Percentiles rank a stretch among this genome's conserved stretches.
Evolutionary conservation across 2,888 invertebrate genomes (phyloP).

Genomic region (Platerodrilus igneus): DNA sequence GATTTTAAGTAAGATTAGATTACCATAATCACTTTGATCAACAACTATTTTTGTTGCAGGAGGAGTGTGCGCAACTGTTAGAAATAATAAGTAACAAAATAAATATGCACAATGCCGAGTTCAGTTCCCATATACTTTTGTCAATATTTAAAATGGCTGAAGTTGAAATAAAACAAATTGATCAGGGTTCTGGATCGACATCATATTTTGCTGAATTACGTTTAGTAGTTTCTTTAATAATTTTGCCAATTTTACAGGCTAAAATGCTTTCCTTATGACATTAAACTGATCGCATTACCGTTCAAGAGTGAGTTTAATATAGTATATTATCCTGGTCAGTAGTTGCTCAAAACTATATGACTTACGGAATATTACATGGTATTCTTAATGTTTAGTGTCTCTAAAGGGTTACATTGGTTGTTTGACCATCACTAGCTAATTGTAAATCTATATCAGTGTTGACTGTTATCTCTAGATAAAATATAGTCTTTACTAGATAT

Average conservation of each 20-base stretch:
- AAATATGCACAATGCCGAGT: conserved; percentile 78
- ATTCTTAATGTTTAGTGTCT: no score
- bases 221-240: conserved; percentile 27
- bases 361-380: no score
- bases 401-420: no score
- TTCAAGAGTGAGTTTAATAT: no score
- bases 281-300: no score
- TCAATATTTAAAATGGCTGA: conserved; percentile 92
- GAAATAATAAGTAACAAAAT: conserved; percentile 79
- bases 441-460: conserved; percentile 47
- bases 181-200: conserved; percentile 52
- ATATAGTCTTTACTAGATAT: conserved; percentile 19
- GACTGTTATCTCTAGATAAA: conserved; percentile 43
- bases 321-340: no score
- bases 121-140: conserved; percentile 78
- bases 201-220: conserved; percentile 18
- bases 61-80: conserved; percentile 77
- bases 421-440: conserved; percentile 19
- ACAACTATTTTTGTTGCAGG: conserved; percentile 54
- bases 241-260: conserved; percentile 32
- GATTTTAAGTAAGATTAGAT: neutral
- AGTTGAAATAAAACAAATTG: conserved; percentile 80
- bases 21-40: conserved; percentile 7
- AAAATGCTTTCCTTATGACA: no score
- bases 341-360: no score